Percentiles rank a stretch among this genome's conserved stretches.
Conservation (phyloP, 2,113 vertebrate genomes). For the Mastomys natalensis region DNA sequence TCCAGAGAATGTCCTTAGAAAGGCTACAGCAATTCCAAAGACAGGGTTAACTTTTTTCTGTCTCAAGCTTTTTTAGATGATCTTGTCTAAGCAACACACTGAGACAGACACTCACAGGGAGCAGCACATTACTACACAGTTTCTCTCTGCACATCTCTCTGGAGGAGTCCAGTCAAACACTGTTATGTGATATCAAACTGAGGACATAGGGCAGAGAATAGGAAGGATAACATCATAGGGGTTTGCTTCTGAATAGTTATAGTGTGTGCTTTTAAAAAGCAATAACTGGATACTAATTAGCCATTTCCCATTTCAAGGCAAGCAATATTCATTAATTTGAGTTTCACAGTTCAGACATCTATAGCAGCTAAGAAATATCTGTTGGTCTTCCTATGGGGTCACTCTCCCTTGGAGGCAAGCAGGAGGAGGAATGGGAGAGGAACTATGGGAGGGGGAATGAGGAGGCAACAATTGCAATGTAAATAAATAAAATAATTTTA, state of each 20-base stretch:
- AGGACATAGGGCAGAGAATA: neutral
- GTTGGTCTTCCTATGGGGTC: no score
- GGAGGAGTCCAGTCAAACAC: neutral
- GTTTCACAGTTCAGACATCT: neutral
- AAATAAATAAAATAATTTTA: no score
- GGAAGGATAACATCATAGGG: neutral
- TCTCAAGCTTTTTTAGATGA: neutral
- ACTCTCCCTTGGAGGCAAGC: no score
- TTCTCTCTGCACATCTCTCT: neutral
- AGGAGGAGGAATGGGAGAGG: no score
- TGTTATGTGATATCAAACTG: neutral
- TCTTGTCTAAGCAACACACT: neutral
- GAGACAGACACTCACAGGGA: neutral
- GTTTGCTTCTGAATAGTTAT: neutral
- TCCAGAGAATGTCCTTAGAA: neutral
- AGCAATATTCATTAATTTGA: neutral
- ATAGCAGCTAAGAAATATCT: neutral
- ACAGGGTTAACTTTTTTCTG: conserved; percentile 32
- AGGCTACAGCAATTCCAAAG: neutral
- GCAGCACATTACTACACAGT: neutral
- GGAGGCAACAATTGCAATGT: no score
- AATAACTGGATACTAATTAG: neutral
- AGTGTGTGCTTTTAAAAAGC: neutral
- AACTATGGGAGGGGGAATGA: no score
- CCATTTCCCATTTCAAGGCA: neutral